Base-by-base conservation (phyloP, 64 coral and sea anemone species). In the Pocillopora verrucosa region DNA sequence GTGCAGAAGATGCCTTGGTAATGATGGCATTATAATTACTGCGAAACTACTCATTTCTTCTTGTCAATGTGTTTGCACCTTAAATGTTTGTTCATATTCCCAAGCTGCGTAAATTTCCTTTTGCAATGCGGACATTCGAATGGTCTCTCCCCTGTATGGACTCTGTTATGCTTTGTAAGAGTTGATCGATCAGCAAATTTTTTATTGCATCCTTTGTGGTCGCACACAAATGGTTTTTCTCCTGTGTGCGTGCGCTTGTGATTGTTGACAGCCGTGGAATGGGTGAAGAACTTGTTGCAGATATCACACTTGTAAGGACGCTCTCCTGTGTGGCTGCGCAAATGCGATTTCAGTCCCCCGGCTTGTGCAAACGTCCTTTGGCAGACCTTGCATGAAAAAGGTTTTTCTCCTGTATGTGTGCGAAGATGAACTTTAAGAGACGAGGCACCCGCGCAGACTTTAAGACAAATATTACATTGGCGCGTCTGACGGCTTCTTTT, bases 11-110 rank as follows among this genome's bases (percentile, higher is more conserved):
- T 51, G 41, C 3, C 41, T 4, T 51, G 3, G 7, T 51, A 51
- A 51, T 30, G 30, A 30, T 1, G 19, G 65, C 19, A 22, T 70
- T 70, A 24, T 11, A 4, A n/a, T 70, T 24, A 70, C n/a, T 25
- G 12, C 3, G 5, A 72, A 30, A 16, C 61, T 85, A 85, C 19
- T 65, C 41, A 34, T 11, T 74, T 51, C 19, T 65, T 88, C 19
- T 10, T 73, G 35, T 79, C 35, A 22, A 10, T 75, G 76, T 82
- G 79, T 61, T 56, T 92, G 67, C 68, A 82, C 74, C 65, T 17
- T 16, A 96, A 19, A 72, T 96, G 94, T 30, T 96, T 96, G 17
- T 96, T 96, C 94, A 89, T 96, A 56, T 96, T 96, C 12, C 94
- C 94, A 0, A 92, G 38, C 65, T 96, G 94, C 0, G 94, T 96